A percentile compares a stretch with the other conserved stretches of the same genome.
phyloP scores from a whole-genome alignment of 1,140 invertebrate genomes.

The Eriosoma lanigerum region DNA sequence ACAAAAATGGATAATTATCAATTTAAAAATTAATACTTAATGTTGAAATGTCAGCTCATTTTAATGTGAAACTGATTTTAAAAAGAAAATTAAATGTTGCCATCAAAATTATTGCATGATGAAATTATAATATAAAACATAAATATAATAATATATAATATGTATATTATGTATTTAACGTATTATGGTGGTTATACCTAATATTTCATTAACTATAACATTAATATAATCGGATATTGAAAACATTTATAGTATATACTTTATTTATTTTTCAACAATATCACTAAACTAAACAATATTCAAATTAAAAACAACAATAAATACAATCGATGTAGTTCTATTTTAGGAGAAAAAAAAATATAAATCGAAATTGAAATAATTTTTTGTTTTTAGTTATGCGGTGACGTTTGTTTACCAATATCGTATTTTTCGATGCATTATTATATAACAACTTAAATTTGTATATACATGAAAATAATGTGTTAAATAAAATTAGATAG shows the following conservation, averaged over 20 bases:
- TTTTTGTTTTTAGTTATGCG: neutral
- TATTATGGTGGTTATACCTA: too few relatives aligned
- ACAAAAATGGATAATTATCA: neutral
- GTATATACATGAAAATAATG: slow-evolving; percentile 20
- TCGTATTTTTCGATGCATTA: neutral
- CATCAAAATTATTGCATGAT: neutral
- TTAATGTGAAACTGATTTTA: neutral
- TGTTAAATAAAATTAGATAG: neutral
- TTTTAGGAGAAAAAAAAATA: slow-evolving; percentile 1
- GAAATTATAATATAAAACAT: neutral
- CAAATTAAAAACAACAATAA: neutral
- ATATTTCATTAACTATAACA: too few relatives aligned
- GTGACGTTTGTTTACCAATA: neutral
- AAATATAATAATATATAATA: neutral
- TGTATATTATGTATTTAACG: too few relatives aligned
- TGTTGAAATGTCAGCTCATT: too few relatives aligned
- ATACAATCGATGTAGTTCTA: neutral
- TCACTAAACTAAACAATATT: neutral
- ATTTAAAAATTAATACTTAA: neutral
- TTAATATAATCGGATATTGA: too few relatives aligned
- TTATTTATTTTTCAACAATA: neutral
- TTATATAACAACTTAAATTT: neutral
- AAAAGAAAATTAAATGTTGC: neutral
- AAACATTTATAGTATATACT: neutral
- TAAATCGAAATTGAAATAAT: neutral